Evolutionary conservation across 1,140 invertebrate species (phyloP).

Genomic region (Bombus waltoni): DNA sequence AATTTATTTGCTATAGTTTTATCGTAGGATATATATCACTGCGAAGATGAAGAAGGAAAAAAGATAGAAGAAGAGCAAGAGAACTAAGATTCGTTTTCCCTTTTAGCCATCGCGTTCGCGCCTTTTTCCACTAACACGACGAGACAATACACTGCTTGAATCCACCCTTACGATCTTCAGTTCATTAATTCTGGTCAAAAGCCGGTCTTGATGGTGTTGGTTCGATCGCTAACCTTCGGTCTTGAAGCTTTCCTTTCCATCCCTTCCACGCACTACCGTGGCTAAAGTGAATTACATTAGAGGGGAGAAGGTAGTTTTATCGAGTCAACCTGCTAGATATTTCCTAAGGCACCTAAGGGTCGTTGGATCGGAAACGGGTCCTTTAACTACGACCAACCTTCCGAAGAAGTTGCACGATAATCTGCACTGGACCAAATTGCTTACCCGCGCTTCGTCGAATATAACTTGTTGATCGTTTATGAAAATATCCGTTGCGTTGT

Average conservation of each 20-base stretch:
- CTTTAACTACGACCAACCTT: background rate
- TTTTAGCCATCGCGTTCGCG: constrained; percentile 18
- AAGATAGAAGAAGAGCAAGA: background rate
- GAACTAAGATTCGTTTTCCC: constrained; percentile 15
- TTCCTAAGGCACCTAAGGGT: constrained; percentile 43
- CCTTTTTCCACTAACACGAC: constrained; percentile 13
- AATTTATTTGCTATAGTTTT: background rate
- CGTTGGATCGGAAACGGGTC: constrained; percentile 6
- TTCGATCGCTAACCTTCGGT: constrained; percentile 40
- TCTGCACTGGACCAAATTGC: constrained; percentile 8
- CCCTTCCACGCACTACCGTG: background rate
- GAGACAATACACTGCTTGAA: constrained; percentile 61
- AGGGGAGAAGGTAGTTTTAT: constrained; percentile 62
- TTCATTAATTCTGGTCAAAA: constrained; percentile 66
- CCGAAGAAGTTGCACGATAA: constrained; percentile 8
- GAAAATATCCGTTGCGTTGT: background rate
- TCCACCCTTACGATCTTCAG: constrained; percentile 60
- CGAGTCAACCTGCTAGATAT: constrained; percentile 56
- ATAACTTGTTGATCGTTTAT: background rate
- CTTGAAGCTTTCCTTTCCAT: background rate
- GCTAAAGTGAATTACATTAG: constrained; percentile 67
- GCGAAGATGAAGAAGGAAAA: background rate
- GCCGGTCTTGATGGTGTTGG: constrained; percentile 29
- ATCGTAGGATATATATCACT: background rate
- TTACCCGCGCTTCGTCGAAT: background rate